Base-by-base conservation (phyloP, 2,113 vertebrate genomes). In the Strix aluco region DNA sequence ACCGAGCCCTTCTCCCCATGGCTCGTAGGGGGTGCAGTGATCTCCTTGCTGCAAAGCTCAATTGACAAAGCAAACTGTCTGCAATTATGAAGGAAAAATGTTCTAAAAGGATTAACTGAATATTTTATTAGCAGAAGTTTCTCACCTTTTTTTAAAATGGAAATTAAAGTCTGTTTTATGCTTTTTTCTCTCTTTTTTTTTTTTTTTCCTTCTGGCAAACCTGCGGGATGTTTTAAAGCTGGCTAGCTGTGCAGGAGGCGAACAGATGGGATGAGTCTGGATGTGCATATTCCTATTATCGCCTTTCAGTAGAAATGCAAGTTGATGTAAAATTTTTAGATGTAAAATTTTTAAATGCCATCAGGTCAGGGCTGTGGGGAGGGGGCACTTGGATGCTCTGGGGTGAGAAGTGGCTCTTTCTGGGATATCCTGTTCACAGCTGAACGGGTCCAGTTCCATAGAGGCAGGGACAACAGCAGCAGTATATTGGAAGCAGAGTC, bases 21-120 rank as follows among this genome's bases (percentile, higher is more conserved):
- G 27, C 84, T 70, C 11, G 0, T 12, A 8, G 63, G 0, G 1
- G 38, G 29, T 6, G 46, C 4, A 19, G 5, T 0, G 19, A 26
- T 52, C 58, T 63, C 40, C 44, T 5, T 17, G 20, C 71, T 57
- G 65, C 46, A 70, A 54, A 66, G 38, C 47, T n/a, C 18, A 52
- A 36, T 34, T 58, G n/a, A 3, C 2, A 1, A 13, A 46, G 15
- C 49, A 74, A 82, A 34, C 18, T 1, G 1, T 12, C 75, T 46
- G 52, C 15, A 36, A 1, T 27, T 15, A 4, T 1, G 47, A 19
- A 57, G 40, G 38, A 12, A 59, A 87, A 93, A 21, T 0, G 0
- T n/a, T 15, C 72, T 34, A 4, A 42, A 84, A 74, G 47, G 38
- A 36, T 19, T n/a, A 54, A 86, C 3, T 11, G 29, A 23, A 34